Evolutionary conservation across 2,113 vertebrate genomes (phyloP).

Genomic region (Haemorhous mexicanus): DNA sequence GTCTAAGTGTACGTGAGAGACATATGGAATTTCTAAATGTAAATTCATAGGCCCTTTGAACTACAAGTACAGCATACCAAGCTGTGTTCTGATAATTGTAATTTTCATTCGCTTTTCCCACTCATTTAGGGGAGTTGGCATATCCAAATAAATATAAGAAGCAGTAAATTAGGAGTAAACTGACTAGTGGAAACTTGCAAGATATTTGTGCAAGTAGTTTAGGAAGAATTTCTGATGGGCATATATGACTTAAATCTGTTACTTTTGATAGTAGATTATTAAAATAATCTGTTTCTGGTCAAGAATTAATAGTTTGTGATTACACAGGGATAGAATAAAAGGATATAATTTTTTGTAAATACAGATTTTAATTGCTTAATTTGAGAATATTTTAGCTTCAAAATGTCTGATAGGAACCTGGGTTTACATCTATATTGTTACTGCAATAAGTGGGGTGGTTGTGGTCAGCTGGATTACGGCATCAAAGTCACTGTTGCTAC

Average conservation of each 20-base stretch:
- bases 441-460: neutral
- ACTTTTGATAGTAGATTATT: neutral
- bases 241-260: neutral
- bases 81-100: neutral
- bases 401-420: neutral
- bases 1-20: neutral
- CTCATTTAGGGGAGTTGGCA: neutral
- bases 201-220: neutral
- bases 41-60: neutral
- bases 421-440: neutral
- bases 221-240: neutral
- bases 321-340: neutral
- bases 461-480: neutral
- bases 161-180: neutral
- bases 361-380: neutral
- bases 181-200: neutral
- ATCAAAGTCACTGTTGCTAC: neutral
- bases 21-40: accelerated
- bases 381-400: neutral
- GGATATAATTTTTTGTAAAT: neutral
- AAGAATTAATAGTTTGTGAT: neutral
- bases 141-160: neutral
- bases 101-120: neutral
- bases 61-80: neutral
- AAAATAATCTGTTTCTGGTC: neutral